phyloP scores from a whole-genome alignment of 2,113 vertebrate genomes.

The Vimba vimba region DNA sequence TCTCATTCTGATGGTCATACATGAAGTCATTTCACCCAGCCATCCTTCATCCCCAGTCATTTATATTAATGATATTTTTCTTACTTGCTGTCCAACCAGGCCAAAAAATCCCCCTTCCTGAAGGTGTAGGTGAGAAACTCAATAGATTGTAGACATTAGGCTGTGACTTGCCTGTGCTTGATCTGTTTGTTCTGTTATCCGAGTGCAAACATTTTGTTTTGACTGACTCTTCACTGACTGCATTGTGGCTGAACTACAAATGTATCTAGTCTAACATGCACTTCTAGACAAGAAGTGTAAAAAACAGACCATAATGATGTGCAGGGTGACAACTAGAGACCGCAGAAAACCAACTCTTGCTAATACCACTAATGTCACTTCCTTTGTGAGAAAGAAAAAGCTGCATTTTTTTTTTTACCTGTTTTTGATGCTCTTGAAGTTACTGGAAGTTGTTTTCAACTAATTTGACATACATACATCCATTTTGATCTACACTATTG shows the following conservation, averaged over 20 bases:
- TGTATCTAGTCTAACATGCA: too few relatives aligned
- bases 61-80: slow-evolving; percentile 64
- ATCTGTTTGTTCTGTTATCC: slow-evolving; percentile 56
- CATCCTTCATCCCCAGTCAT: not conserved
- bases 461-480: not conserved
- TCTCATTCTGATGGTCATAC: slow-evolving; percentile 10
- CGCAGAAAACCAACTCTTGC: not conserved
- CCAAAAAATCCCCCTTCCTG: slow-evolving; percentile 82
- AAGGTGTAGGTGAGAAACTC: slow-evolving; percentile 82
- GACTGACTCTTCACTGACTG: slow-evolving; percentile 50
- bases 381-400: slow-evolving; percentile 37
- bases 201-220: slow-evolving; percentile 62
- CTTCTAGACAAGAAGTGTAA: not conserved
- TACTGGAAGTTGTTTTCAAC: not conserved
- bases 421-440: slow-evolving; percentile 8
- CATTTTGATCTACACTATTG: not conserved
- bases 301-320: not conserved
- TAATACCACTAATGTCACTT: slow-evolving; percentile 52
- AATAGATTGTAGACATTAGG: slow-evolving; percentile 63
- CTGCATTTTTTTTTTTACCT: not conserved
- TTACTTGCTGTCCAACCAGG: slow-evolving; percentile 74
- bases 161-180: slow-evolving; percentile 60
- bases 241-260: slow-evolving; percentile 33
- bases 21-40: slow-evolving; percentile 22
- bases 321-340: not conserved